Percentiles rank a stretch among this genome's conserved stretches.
Conservation (phyloP, 2,113 vertebrate species). For the Xenus cinereus region DNA sequence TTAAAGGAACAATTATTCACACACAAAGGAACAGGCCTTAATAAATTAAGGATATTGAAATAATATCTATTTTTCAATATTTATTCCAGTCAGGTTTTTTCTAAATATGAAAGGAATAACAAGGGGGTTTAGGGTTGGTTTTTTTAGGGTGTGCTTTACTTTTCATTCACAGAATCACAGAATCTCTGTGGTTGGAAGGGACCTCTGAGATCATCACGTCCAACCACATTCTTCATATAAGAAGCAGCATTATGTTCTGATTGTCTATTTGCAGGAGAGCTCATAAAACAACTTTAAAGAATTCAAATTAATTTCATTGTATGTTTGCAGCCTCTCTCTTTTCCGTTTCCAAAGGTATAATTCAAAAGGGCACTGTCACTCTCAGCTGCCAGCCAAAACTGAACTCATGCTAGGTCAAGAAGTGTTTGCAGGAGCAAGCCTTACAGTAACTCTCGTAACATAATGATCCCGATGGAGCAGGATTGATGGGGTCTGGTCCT, state of each 20-base stretch:
- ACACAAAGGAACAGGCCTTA: background rate
- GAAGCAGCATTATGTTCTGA: background rate
- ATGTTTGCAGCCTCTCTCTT: background rate
- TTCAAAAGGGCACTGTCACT: background rate
- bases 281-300: background rate
- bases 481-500: background rate
- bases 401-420: background rate
- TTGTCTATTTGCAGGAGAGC: background rate
- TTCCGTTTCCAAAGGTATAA: background rate
- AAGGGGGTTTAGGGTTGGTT: background rate
- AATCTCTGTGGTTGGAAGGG: too few relatives aligned
- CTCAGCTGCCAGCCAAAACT: background rate
- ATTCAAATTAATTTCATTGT: background rate
- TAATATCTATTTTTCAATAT: background rate
- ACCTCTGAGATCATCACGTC: too few relatives aligned
- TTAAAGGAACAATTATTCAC: background rate
- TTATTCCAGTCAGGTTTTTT: background rate
- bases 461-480: background rate
- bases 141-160: background rate
- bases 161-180: too few relatives aligned
- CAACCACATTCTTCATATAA: background rate
- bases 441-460: background rate
- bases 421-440: background rate
- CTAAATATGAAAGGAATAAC: background rate
- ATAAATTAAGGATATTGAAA: background rate